Base-by-base conservation (phyloP, 2,113 vertebrate species). In the Aspiorhynchus laticeps region DNA sequence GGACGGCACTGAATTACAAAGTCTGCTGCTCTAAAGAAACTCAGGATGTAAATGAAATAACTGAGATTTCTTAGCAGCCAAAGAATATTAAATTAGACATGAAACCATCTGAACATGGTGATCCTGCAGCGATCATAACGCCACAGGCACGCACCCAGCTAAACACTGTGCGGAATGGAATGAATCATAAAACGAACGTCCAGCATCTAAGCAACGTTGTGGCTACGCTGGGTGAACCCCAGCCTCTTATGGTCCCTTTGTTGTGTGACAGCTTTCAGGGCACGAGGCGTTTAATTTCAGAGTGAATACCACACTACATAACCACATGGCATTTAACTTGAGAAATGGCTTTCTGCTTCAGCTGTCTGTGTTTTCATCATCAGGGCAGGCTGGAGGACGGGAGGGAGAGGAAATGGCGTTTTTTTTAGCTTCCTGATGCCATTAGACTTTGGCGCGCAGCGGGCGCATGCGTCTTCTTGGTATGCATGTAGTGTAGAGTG, bases 301-400 rank as follows among this genome's bases (percentile, higher is more conserved):
- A 97, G 96, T 95, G 96, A 97, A 97, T 97, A 96, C 97, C 97
- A 97, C 96, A 95, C 96, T 96, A 96, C 96, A 96, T 96, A 97
- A 97, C 97, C 96, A 95, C 96, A 96, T 98, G 97, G 97, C 98
- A 98, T 98, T 98, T 98, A 97, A 97, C 96, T 97, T 97, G 97
- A 99, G 96, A 98, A 98, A 98, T 97, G 96, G 95, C 94, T 97
- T 97, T 97, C 97, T 97, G 97, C 97, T 96, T 98, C 96, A 97
- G 96, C 97, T 96, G 96, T 96, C 96, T 95, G 95, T 94, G 96
- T 96, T 97, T 97, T 96, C 96, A 96, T 97, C 97, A 96, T 96
- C 96, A 95, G 95, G 95, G 95, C 92, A 94, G 95, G 94, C 94
- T 94, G 94, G 28, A 19, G 69, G 85, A 85, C 65, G 83, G 74